Evolutionary conservation across 2,113 vertebrate genomes (phyloP), one percentile per base, ranked within the genome.

Genomic region (Neodon shergylaensis): DNA sequence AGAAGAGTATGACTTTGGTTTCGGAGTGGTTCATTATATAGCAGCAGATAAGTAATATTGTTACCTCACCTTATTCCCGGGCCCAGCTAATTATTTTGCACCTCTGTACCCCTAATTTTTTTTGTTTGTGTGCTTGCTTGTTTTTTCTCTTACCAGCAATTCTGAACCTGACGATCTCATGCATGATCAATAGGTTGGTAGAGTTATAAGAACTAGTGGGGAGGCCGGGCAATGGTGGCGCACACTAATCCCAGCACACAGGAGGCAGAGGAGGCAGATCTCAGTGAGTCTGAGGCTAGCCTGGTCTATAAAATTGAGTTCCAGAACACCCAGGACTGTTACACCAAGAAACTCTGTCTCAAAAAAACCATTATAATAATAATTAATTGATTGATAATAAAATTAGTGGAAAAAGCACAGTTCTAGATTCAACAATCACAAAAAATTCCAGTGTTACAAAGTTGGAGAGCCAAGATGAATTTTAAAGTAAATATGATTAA

Each of bases 401-500:
- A 78, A 83, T 26, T 66, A 92, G 66, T 21, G 58, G 92, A 9
- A 66, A 65, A 86, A 86, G 31, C 21, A 89, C 1, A 47, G 4
- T 73, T 92, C 52, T 65, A 88, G 82, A 74, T 44, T 79, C n/a
- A 84, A 84, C 33, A 65, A 16, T 88, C 78, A 58, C 17, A 77
- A 83, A 84, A 24, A 54, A 68, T 17, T 22, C 52, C 39, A 88
- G 77, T 76, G 72, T 95, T 61, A 87, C 42, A 83, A 72, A 49
- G 5, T 49, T 31, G 33, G 21, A 61, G 61, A 21, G 5, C 17
- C 42, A n/a, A 49, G 16, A 82, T 72, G 44, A 88, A 54, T 86
- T 95, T 90, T 83, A 63, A 90, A 70, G 36, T 86, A 63, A 94
- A 17, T 87, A 79, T 70, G n/a, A 83, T 61, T 72, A 77, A 36